Percentiles rank a stretch among this genome's conserved stretches.
These are phyloP conservation scores for Bergia puertoricense DNA, from an alignment of 92 coral and sea anemone genomes.

Conservation along the genomic window DNA sequence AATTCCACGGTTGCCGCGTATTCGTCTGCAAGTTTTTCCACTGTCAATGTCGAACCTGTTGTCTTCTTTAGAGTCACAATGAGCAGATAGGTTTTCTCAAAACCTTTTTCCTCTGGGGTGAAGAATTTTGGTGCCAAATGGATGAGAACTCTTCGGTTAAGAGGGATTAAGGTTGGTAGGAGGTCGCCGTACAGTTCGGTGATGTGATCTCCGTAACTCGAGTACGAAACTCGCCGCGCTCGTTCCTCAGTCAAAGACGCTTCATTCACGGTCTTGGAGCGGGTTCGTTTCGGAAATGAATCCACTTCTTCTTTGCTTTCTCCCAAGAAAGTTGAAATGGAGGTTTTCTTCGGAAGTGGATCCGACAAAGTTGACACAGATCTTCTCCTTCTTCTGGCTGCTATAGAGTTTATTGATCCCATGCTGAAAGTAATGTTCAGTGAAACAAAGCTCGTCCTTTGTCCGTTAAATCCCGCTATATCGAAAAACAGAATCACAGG, in stretches of 20 bases:
- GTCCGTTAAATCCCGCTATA: background rate
- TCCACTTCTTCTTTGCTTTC: background rate
- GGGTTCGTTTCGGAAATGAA: background rate
- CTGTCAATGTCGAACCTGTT: constrained; percentile 5
- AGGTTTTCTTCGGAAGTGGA: constrained; percentile 23
- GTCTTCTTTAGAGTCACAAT: constrained; percentile 19
- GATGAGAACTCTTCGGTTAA: constrained; percentile 56
- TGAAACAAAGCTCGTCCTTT: background rate
- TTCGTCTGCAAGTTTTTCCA: constrained; percentile 19
- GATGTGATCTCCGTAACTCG: constrained; percentile 40
- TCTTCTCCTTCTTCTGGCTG: constrained; percentile 24
- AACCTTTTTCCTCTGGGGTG: constrained; percentile 70
- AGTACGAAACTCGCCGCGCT: constrained; percentile 13
- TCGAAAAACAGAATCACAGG: background rate
- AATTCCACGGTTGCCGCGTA: constrained; percentile 56
- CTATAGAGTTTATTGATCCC: constrained; percentile 19
- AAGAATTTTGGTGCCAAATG: constrained; percentile 85
- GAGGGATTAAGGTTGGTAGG: constrained; percentile 65
- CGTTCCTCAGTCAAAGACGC: background rate
- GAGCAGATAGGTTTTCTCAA: constrained; percentile 29
- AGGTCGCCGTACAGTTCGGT: constrained; percentile 30
- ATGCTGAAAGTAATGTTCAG: background rate
- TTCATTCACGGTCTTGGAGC: constrained; percentile 18
- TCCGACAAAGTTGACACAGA: constrained; percentile 28
- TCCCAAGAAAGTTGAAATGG: constrained; percentile 9